Percentiles rank a stretch among this genome's conserved stretches.
phyloP scores from a whole-genome alignment of 1,140 invertebrate genomes.

The Cardiocondyla obscurior region DNA sequence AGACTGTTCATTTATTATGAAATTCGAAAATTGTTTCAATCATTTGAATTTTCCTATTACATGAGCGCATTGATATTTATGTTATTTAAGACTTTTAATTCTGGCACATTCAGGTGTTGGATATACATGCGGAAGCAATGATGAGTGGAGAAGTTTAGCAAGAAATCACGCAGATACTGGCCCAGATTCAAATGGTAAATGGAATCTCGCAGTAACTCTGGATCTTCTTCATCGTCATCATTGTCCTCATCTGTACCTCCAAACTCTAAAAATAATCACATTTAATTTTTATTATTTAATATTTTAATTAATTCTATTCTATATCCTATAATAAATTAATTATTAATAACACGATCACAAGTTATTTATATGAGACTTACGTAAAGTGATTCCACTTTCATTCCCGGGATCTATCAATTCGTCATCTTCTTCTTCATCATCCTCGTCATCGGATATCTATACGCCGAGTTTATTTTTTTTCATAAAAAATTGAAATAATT shows the following conservation, averaged over 20 bases:
- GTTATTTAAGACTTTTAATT: slow-evolving; percentile 82
- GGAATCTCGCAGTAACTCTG: slow-evolving; percentile 85
- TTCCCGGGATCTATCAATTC: slow-evolving; percentile 77
- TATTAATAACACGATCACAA: neutral
- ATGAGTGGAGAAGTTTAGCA: slow-evolving; percentile 86
- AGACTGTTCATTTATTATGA: slow-evolving; percentile 64
- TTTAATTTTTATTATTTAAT: neutral
- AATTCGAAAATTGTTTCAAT: slow-evolving; percentile 58
- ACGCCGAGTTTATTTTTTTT: neutral
- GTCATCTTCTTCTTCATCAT: slow-evolving; percentile 79
- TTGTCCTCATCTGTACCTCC: slow-evolving; percentile 80
- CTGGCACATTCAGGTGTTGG: slow-evolving; percentile 85
- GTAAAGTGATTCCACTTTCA: slow-evolving; percentile 65
- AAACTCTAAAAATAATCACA: slow-evolving; percentile 66
- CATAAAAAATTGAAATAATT: neutral
- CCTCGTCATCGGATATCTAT: slow-evolving; percentile 80
- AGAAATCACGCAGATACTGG: slow-evolving; percentile 86
- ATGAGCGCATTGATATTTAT: slow-evolving; percentile 76
- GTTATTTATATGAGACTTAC: slow-evolving; percentile 64
- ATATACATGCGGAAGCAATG: slow-evolving; percentile 85
- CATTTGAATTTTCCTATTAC: slow-evolving; percentile 57
- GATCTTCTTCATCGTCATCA: slow-evolving; percentile 84
- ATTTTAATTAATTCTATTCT: no score
- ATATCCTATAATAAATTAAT: no score
- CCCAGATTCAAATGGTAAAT: slow-evolving; percentile 86